A percentile compares a stretch with the other conserved stretches of the same genome.
phyloP scores from a whole-genome alignment of 2,797 vertebrate species.

The Anniella stebbinsi region DNA sequence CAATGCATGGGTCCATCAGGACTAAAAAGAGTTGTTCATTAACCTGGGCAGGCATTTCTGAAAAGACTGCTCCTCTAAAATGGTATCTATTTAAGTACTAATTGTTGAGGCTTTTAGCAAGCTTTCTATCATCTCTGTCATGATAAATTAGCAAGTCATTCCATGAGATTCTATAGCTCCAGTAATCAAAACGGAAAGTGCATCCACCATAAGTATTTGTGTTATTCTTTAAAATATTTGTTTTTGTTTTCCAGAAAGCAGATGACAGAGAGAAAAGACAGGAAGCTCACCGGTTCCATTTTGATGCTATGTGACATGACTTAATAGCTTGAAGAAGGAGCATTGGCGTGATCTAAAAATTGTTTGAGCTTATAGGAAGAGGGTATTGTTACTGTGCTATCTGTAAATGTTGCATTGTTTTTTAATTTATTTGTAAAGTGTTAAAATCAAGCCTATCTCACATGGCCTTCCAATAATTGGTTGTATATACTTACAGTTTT shows the following conservation, averaged over 20 bases:
- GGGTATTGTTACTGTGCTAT: constrained; percentile 64
- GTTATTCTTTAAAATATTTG: background rate
- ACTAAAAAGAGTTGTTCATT: constrained; percentile 39
- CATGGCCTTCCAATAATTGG: constrained; percentile 62
- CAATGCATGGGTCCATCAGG: constrained; percentile 58
- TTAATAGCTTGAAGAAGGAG: constrained; percentile 58
- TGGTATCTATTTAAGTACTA: constrained; percentile 50
- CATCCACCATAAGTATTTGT: background rate
- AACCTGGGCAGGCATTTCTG: constrained; percentile 53
- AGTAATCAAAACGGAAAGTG: constrained; percentile 15
- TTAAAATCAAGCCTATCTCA: constrained; percentile 68
- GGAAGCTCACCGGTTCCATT: constrained; percentile 98
- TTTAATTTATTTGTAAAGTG: constrained; percentile 78
- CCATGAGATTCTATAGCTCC: constrained; percentile 37
- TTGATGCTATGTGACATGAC: constrained; percentile 94
- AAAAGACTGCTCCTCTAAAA: constrained; percentile 45
- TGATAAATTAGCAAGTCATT: constrained; percentile 23
- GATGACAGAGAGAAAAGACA: constrained; percentile 97
- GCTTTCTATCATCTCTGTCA: constrained; percentile 51
- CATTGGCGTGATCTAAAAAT: constrained; percentile 56
- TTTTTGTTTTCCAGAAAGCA: constrained; percentile 90
- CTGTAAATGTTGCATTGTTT: constrained; percentile 78
- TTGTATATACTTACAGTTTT: constrained; percentile 65
- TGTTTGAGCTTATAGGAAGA: constrained; percentile 47
- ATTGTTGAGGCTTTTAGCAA: constrained; percentile 48